phyloP scores from a whole-genome alignment of 2,113 vertebrate species.

The Indri indri region DNA sequence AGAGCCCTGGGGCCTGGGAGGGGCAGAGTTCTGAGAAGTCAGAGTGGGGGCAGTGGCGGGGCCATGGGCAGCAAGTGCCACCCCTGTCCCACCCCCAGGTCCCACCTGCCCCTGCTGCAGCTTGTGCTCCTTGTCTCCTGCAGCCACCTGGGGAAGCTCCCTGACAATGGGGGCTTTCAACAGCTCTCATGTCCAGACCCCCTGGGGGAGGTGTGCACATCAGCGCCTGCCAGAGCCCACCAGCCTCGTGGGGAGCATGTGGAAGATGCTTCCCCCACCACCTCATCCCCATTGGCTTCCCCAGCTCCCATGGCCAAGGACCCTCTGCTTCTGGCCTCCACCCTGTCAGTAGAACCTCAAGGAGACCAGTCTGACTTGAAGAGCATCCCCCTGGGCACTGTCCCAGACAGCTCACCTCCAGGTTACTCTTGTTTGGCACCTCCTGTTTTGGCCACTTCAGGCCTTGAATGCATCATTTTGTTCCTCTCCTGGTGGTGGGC shows the following conservation, averaged over 20 bases:
- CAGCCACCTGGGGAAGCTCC: neutral
- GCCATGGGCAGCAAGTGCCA: too few species aligned
- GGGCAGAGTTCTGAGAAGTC: neutral
- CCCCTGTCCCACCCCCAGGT: neutral
- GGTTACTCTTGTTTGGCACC: neutral
- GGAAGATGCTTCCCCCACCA: fast-evolving
- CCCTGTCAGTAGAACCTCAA: neutral
- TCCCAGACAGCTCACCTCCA: neutral
- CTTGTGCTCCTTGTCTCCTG: too few species aligned
- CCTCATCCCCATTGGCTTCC: fast-evolving
- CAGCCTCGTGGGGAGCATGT: fast-evolving
- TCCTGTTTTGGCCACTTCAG: neutral
- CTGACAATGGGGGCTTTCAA: neutral
- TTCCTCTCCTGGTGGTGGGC: neutral
- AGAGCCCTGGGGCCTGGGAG: too few species aligned
- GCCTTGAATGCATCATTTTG: neutral
- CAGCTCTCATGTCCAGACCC: neutral
- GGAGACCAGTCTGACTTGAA: neutral
- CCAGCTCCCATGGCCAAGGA: too few species aligned
- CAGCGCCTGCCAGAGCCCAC: fast-evolving
- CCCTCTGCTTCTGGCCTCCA: neutral
- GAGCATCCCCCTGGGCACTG: too few species aligned
- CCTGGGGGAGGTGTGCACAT: neutral
- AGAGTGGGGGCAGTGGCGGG: fast-evolving
- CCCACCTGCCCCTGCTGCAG: neutral